These are phyloP conservation scores for Eumeta japonica DNA, from an alignment of 1,140 invertebrate genomes.

Conservation along the genomic window DNA sequence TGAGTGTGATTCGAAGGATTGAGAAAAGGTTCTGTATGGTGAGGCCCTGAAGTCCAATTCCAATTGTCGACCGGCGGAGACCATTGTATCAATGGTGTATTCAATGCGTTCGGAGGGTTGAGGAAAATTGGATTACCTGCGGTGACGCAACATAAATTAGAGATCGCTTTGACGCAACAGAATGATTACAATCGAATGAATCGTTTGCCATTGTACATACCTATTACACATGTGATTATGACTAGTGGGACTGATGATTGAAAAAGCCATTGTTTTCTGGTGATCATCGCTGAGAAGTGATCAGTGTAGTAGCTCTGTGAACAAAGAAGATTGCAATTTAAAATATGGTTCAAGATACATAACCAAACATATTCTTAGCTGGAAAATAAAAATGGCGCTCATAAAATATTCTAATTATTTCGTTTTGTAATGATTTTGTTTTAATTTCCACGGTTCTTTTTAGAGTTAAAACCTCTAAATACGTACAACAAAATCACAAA, in stretches of 20 bases:
- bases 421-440: too few species aligned
- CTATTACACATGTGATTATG: slow-evolving; percentile 22
- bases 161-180: too few species aligned
- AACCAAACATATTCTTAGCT: too few species aligned
- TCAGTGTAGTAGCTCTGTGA: slow-evolving; percentile 18
- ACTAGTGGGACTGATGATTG: slow-evolving; percentile 16
- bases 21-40: slow-evolving; percentile 56
- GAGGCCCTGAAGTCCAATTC: slow-evolving; percentile 50
- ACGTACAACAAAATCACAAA: too few species aligned
- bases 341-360: too few species aligned
- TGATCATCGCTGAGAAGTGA: slow-evolving; percentile 33
- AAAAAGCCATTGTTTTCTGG: slow-evolving; percentile 42
- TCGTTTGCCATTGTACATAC: slow-evolving; percentile 17
- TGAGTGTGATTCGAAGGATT: slow-evolving; percentile 55
- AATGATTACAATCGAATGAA: slow-evolving; percentile 6
- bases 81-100: slow-evolving; percentile 57
- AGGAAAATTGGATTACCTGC: slow-evolving; percentile 50
- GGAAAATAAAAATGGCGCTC: too few species aligned
- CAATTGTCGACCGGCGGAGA: slow-evolving; percentile 56
- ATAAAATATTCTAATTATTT: too few species aligned
- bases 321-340: too few species aligned
- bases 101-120: slow-evolving; percentile 26
- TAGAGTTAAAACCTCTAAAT: too few species aligned
- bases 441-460: too few species aligned
- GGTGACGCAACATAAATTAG: too few species aligned